Percentiles rank a stretch among this genome's conserved stretches.
These are phyloP conservation scores for Urophycis tenuis DNA, from an alignment of 2,797 vertebrate species.

Conservation along the genomic window DNA sequence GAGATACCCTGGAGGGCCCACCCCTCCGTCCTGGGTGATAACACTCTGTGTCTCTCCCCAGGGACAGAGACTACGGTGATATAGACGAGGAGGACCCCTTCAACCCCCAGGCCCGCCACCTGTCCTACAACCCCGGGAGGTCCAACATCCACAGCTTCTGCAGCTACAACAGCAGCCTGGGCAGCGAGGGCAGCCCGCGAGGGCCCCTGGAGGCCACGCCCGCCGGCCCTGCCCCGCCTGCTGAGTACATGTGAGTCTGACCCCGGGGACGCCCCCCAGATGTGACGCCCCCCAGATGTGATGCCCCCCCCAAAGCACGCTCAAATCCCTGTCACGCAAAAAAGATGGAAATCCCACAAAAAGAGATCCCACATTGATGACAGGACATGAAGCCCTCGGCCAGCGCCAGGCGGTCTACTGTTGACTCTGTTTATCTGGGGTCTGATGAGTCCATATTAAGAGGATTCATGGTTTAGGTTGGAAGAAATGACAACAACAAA, in stretches of 20 bases:
- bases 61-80: slow-evolving; percentile 86
- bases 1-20: not conserved
- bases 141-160: slow-evolving; percentile 90
- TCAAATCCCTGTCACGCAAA: not conserved
- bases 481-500: not conserved
- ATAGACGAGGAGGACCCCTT: slow-evolving; percentile 93
- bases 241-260: slow-evolving; percentile 89
- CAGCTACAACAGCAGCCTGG: slow-evolving; percentile 89
- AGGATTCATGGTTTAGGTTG: not conserved
- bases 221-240: slow-evolving; percentile 74
- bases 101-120: slow-evolving; percentile 81
- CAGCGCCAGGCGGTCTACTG: not conserved
- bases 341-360: too few species aligned
- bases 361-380: too few species aligned
- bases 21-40: not conserved
- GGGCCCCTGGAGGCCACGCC: slow-evolving; percentile 75
- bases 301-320: not conserved
- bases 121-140: slow-evolving; percentile 75
- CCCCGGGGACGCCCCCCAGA: not conserved
- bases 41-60: slow-evolving; percentile 39
- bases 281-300: not conserved
- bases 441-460: too few species aligned
- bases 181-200: slow-evolving; percentile 87
- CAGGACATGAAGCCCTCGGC: too few species aligned
- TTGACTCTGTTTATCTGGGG: not conserved